Evolutionary conservation across 2,797 vertebrate genomes (phyloP).

Genomic region (Anas georgica): DNA sequence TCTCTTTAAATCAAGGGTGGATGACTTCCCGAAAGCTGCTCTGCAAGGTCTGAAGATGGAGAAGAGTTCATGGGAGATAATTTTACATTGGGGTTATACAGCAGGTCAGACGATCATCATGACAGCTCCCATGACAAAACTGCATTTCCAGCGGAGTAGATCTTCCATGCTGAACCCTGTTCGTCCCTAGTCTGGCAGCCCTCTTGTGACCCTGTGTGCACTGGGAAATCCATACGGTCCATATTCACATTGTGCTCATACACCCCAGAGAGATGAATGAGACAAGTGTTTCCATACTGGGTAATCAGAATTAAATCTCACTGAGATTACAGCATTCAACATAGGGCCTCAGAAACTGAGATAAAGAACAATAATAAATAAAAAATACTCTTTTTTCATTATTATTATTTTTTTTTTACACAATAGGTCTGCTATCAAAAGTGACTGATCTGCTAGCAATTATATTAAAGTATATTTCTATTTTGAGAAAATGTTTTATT

Average conservation of each 20-base stretch:
- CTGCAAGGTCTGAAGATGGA: background rate
- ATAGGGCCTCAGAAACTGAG: background rate
- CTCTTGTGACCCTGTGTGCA: background rate
- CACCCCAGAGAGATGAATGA: background rate
- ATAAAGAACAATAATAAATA: constrained; percentile 5
- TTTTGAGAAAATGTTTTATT: background rate
- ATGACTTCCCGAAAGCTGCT: background rate
- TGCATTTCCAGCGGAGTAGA: background rate
- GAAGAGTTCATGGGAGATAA: background rate
- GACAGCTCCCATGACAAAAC: background rate
- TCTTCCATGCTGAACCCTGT: background rate
- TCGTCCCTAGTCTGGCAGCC: background rate
- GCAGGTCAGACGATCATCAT: background rate
- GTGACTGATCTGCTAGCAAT: background rate
- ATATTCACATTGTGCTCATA: background rate
- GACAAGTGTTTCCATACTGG: background rate
- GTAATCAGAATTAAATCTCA: background rate
- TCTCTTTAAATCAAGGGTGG: background rate
- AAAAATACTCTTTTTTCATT: background rate
- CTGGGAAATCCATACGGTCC: background rate
- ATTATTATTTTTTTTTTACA: background rate
- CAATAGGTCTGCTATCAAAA: constrained; percentile 3
- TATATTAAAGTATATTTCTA: background rate
- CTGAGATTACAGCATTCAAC: constrained; percentile 6
- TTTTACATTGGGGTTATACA: background rate